Percentiles rank a stretch among this genome's conserved stretches.
These are phyloP conservation scores for Pterostichus niger DNA, from an alignment of 2,888 invertebrate species.

Conservation along the genomic window DNA sequence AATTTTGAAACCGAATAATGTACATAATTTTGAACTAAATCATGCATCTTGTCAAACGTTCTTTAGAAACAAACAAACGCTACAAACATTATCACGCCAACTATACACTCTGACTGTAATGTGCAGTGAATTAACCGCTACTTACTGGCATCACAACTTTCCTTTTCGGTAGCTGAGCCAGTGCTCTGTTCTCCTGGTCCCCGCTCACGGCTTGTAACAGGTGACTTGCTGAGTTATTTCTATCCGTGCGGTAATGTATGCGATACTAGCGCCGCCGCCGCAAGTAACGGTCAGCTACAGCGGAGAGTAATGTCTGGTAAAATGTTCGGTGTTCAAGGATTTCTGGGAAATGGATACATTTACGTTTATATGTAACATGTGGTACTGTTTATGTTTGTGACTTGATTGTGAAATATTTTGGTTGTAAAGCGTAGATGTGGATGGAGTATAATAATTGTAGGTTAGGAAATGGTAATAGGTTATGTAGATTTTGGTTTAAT, in stretches of 20 bases:
- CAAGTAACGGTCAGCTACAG: conserved; percentile 27
- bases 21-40: no score
- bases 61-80: neutral
- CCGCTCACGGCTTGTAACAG: conserved; percentile 1
- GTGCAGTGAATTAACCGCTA: conserved; percentile 21
- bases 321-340: conserved; percentile 12
- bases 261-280: conserved; percentile 31
- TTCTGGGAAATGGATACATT: conserved; percentile 24
- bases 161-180: conserved; percentile 18
- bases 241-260: neutral
- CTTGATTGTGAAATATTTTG: neutral
- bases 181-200: no score
- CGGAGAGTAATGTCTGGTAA: conserved; percentile 12
- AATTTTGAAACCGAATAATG: no score
- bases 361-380: conserved; percentile 13
- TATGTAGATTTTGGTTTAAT: neutral
- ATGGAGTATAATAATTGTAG: neutral
- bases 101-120: neutral
- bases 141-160: conserved; percentile 22
- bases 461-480: conserved; percentile 5
- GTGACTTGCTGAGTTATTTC: conserved; percentile 37
- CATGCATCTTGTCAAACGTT: no score
- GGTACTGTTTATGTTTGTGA: conserved; percentile 10
- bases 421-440: neutral
- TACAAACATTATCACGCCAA: neutral